Evolutionary conservation across 2,113 vertebrate genomes (phyloP).

Genomic region (Hiodon alosoides): DNA sequence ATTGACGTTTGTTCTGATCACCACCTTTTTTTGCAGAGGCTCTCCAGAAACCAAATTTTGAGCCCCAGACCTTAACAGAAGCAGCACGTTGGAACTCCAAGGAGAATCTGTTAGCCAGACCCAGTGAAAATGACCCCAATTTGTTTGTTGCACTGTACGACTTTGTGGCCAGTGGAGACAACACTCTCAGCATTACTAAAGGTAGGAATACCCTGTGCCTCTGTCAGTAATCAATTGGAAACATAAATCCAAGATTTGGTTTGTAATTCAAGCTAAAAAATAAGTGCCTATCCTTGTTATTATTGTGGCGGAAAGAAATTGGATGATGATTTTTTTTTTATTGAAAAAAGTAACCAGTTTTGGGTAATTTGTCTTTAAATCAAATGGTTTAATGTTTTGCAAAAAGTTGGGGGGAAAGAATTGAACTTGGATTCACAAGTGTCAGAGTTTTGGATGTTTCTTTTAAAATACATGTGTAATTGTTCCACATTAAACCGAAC

Average conservation of each 20-base stretch:
- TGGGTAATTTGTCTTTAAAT: too few species aligned
- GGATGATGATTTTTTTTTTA: too few species aligned
- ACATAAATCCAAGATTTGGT: too few species aligned
- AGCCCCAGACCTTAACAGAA: conserved; percentile 85
- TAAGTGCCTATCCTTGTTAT: too few species aligned
- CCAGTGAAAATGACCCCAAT: conserved; percentile 96
- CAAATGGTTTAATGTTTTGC: too few species aligned
- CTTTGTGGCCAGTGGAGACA: conserved; percentile 96
- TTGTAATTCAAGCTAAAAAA: too few species aligned
- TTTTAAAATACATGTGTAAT: not conserved
- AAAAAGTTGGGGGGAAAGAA: too few species aligned
- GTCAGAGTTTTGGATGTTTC: too few species aligned
- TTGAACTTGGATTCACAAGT: too few species aligned
- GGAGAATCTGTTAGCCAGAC: conserved; percentile 91
- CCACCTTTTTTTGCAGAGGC: conserved; percentile 66
- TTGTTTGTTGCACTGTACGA: conserved; percentile 97
- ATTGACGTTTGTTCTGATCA: not conserved
- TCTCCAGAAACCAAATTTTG: conserved; percentile 92
- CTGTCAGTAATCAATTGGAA: not conserved
- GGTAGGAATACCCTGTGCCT: conserved; percentile 58
- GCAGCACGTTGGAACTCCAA: conserved; percentile 99
- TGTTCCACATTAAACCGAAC: not conserved
- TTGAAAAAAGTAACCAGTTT: too few species aligned
- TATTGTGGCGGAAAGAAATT: too few species aligned
- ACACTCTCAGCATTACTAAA: conserved; percentile 99